A percentile compares a stretch with the other conserved stretches of the same genome.
These are phyloP conservation scores for Carcinoscorpius rotundicauda DNA, from an alignment of 1,140 invertebrate genomes.

Conservation along the genomic window DNA sequence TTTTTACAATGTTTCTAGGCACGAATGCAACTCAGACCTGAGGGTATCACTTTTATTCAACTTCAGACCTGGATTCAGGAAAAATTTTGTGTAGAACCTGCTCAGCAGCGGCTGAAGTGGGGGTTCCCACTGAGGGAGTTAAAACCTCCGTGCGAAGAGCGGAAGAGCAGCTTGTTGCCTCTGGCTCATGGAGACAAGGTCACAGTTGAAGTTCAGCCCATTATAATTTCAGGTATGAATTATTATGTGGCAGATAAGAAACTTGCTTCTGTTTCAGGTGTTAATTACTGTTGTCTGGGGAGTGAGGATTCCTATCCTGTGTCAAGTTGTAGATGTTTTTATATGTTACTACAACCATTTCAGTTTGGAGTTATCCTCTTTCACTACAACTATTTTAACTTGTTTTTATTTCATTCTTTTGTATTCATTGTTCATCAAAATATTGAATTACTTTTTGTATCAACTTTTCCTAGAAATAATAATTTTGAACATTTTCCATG, in stretches of 20 bases:
- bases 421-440: too few species aligned
- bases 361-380: too few species aligned
- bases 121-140: constrained; percentile 13
- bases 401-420: too few species aligned
- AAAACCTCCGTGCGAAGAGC: not conserved
- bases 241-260: not conserved
- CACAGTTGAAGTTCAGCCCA: constrained; percentile 8
- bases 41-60: constrained; percentile 8
- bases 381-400: too few species aligned
- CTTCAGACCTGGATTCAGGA: constrained; percentile 12
- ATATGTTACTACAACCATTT: too few species aligned
- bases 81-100: constrained; percentile 8
- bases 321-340: too few species aligned
- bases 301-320: too few species aligned
- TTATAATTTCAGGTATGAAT: too few species aligned
- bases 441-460: too few species aligned
- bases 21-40: not conserved
- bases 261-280: not conserved
- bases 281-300: not conserved
- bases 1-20: too few species aligned
- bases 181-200: constrained; percentile 16
- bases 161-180: constrained; percentile 1
- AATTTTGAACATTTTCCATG: too few species aligned
- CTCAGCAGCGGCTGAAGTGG: constrained; percentile 11
- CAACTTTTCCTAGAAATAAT: too few species aligned